Percentiles rank a stretch among this genome's conserved stretches.
These are phyloP conservation scores for Pteropus rufus DNA, from an alignment of 2,797 vertebrate species.

Conservation along the genomic window DNA sequence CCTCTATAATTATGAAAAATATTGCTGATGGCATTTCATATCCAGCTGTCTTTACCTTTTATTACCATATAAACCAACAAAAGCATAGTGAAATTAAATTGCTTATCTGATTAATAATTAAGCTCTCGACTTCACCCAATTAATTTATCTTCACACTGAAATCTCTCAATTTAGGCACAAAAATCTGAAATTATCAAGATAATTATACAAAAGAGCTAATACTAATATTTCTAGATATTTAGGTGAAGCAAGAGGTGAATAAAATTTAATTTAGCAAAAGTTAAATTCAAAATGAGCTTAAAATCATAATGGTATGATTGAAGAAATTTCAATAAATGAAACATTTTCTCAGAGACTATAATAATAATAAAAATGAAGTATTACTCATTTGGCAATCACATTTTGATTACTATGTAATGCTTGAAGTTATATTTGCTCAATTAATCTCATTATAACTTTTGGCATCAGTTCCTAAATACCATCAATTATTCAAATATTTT, in stretches of 20 bases:
- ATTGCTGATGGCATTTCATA: neutral
- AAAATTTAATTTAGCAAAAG: neutral
- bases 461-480: neutral
- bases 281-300: neutral
- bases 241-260: neutral
- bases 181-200: neutral
- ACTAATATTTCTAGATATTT: neutral
- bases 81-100: neutral
- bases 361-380: neutral
- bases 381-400: neutral
- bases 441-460: neutral
- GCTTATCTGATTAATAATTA: neutral
- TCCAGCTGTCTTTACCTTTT: neutral
- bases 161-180: neutral
- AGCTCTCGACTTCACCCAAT: neutral
- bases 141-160: neutral
- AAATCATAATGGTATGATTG: neutral
- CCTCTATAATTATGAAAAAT: neutral
- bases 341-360: neutral
- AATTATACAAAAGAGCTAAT: neutral
- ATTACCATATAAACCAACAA: neutral
- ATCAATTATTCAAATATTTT: neutral
- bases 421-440: neutral
- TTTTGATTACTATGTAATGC: neutral
- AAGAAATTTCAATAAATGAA: neutral